Evolutionary conservation across 2,888 invertebrate species (phyloP).

Genomic region (Synanthedon formicaeformis): DNA sequence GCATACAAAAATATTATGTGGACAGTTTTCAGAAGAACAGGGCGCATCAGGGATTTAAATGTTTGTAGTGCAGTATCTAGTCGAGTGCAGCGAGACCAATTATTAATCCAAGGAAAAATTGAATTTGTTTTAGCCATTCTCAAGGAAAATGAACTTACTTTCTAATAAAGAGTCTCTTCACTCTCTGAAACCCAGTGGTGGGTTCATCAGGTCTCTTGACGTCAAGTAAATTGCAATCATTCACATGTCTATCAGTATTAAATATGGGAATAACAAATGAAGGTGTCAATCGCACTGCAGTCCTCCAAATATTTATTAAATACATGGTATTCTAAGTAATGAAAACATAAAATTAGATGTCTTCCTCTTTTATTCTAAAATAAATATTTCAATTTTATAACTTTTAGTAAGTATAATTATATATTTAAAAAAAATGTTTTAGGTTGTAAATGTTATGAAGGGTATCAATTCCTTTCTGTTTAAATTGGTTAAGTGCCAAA

Average conservation of each 20-base stretch:
- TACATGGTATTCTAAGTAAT: not conserved
- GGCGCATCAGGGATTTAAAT: too few relatives aligned
- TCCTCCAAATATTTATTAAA: conserved; percentile 25
- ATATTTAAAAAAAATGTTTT: too few relatives aligned
- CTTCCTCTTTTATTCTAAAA: too few relatives aligned
- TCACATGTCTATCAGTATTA: conserved; percentile 11
- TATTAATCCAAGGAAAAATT: not conserved
- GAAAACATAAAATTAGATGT: not conserved
- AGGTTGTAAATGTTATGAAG: too few relatives aligned
- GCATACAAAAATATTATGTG: too few relatives aligned
- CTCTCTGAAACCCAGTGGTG: conserved; percentile 59
- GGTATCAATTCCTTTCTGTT: too few relatives aligned
- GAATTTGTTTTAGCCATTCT: not conserved
- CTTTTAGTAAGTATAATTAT: too few relatives aligned
- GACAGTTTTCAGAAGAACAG: too few relatives aligned
- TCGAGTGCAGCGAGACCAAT: too few relatives aligned
- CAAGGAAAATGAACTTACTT: conserved; percentile 41
- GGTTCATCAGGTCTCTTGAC: not conserved
- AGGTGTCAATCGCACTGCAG: conserved; percentile 36
- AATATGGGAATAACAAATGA: conserved; percentile 33
- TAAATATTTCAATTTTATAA: too few relatives aligned
- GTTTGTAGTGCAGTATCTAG: too few relatives aligned
- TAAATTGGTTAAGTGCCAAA: too few relatives aligned
- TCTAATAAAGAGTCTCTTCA: conserved; percentile 54
- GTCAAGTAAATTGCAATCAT: conserved; percentile 29